Percentiles rank a stretch among this genome's conserved stretches.
Conservation (phyloP, 1,140 invertebrate species). For the Littorina saxatilis region DNA sequence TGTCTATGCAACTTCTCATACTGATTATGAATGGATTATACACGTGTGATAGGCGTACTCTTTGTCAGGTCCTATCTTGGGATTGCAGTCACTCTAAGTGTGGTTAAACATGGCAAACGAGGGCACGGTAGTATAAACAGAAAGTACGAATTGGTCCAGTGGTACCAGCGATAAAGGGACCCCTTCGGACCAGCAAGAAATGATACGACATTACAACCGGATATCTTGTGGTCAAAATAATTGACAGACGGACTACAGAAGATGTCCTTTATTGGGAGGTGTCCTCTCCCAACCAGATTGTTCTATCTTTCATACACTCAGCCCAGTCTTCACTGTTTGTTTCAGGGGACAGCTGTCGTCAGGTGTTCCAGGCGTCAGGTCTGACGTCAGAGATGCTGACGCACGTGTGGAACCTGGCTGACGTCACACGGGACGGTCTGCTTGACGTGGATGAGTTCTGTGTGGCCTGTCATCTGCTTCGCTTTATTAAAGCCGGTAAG, state of each 20-base stretch:
- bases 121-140: no score
- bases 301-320: neutral
- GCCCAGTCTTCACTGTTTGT: neutral
- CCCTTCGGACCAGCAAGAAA: neutral
- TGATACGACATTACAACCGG: neutral
- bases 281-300: neutral
- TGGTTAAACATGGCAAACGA: no score
- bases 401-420: constrained; percentile 65
- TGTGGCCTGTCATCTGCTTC: constrained; percentile 66
- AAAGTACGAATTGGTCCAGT: no score
- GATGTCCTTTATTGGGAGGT: neutral
- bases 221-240: neutral
- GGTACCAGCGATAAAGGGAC: no score
- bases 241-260: neutral
- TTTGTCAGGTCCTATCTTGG: no score
- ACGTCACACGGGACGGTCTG: constrained; percentile 62
- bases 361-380: constrained; percentile 55
- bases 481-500: constrained; percentile 62
- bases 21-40: no score
- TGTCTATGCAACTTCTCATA: no score
- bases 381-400: constrained; percentile 57
- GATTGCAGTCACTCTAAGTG: no score
- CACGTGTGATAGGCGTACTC: no score
- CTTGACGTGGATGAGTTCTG: constrained; percentile 61
- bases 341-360: constrained; percentile 49